Base-by-base conservation (phyloP, 2,888 invertebrate genomes). In the Orchesella flavescens region DNA sequence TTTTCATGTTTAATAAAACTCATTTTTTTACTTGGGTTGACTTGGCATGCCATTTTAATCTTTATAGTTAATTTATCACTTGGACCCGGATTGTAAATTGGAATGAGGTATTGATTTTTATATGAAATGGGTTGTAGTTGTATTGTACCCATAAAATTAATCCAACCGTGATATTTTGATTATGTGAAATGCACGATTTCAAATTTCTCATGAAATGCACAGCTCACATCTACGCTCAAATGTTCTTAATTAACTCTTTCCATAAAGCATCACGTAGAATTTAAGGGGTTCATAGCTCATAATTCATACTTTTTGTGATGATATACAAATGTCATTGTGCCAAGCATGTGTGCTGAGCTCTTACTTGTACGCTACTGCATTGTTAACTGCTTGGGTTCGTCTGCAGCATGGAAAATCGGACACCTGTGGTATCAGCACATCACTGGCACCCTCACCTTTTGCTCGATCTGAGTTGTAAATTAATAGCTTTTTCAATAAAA, bases 351-450 rank as follows among this genome's bases (percentile, higher is more conserved):
- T 57, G 17, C 9, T n/a, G 13, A 19, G 57, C 21, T n/a, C 57
- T 57, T 57, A 9, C 57, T 19, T 19, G 53, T n/a, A 53, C 53
- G 10, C 21, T 7, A 10, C 17, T 17, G 17, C 57, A n/a, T 57
- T 17, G 17, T 57, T 53, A 53, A 57, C 17, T 12, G 61, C 61
- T 61, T 61, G 61, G 24, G 53, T 49, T 53, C 69, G 49, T 34
- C 57, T 69, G 81, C 75, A 68, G 75, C 75, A 81, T 81, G 81
- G 81, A 81, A 81, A 81, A 81, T 81, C 81, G 81, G 74, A 68
- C 81, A 81, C 63, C 68, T 81, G 81, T 68, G 19, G 68, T 61
- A 74, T n/a, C 43, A 66, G 46, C 80, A 73, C 59, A 66, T 57
- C 34, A 15, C 43, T 34, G 7, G 44, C 53, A 23, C 15, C 44